These are phyloP conservation scores for Batillaria attramentaria DNA, from an alignment of 1,140 invertebrate species.

Conservation along the genomic window DNA sequence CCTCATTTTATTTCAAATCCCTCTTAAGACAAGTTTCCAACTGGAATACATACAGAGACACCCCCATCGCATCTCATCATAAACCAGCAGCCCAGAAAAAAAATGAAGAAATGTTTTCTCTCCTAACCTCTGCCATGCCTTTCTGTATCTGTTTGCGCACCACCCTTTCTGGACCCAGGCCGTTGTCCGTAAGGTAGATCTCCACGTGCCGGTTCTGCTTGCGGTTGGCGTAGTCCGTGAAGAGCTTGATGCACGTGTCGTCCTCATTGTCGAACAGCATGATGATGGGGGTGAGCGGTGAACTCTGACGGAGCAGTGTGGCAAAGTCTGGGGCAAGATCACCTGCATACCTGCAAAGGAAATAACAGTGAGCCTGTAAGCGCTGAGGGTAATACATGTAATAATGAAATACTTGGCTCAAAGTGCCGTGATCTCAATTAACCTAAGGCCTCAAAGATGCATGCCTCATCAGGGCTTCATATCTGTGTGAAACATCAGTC, in stretches of 20 bases:
- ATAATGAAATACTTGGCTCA: no score
- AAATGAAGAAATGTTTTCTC: no score
- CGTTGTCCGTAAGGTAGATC: slow-evolving; percentile 63
- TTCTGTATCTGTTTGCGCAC: slow-evolving; percentile 64
- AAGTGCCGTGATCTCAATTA: no score
- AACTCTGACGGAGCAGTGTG: slow-evolving; percentile 61
- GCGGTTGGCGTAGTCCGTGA: slow-evolving; percentile 63
- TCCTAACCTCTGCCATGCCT: slow-evolving; percentile 64
- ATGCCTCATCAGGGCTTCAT: no score
- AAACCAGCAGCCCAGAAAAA: no score
- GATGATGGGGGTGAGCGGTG: slow-evolving; percentile 62
- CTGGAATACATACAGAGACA: no score
- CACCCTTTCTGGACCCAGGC: slow-evolving; percentile 55
- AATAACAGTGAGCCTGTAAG: slow-evolving; percentile 4
- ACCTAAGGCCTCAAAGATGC: no score
- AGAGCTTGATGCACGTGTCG: slow-evolving; percentile 61
- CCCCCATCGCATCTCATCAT: no score
- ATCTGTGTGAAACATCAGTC: no score
- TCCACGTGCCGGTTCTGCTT: slow-evolving; percentile 57
- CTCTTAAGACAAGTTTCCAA: no score
- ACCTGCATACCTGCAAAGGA: slow-evolving; percentile 54
- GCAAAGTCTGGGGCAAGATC: slow-evolving; percentile 61
- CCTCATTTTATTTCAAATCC: not conserved
- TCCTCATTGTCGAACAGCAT: slow-evolving; percentile 63
- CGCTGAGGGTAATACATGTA: not conserved